Conservation (phyloP, 1,140 invertebrate genomes). For the Apolygus lucorum region DNA sequence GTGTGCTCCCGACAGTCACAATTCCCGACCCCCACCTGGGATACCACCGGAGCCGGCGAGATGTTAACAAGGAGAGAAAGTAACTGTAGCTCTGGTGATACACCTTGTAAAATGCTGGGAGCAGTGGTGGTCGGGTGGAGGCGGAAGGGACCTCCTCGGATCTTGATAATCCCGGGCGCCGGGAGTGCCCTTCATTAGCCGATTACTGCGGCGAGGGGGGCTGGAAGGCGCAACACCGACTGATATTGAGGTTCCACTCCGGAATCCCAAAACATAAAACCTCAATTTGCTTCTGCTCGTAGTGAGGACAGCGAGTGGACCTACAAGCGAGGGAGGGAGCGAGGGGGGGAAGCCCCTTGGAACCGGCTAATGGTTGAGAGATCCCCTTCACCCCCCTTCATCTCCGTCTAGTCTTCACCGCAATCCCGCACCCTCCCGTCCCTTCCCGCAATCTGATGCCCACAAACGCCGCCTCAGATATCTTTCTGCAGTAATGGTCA, state of each 20-base stretch:
- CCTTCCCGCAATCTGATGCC: background rate
- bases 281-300: background rate
- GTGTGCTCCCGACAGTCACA: too few relatives aligned
- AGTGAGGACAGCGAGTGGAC: background rate
- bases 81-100: background rate
- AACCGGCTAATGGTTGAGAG: background rate
- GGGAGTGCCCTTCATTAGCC: background rate
- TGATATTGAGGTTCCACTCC: background rate
- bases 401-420: background rate
- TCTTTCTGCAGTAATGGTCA: background rate
- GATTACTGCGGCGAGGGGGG: background rate
- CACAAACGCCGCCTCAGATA: background rate
- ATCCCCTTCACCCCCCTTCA: background rate
- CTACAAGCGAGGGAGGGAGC: background rate
- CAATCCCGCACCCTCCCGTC: background rate
- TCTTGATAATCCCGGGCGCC: background rate
- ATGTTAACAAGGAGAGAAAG: background rate
- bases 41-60: too few relatives aligned
- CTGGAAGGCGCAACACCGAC: background rate
- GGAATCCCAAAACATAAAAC: background rate
- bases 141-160: background rate
- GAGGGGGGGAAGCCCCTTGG: background rate
- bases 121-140: too few relatives aligned
- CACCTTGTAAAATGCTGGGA: background rate
- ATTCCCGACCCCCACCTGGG: too few relatives aligned